These are phyloP conservation scores for Capricornis sumatraensis DNA, from an alignment of 2,113 vertebrate species.

Conservation along the genomic window DNA sequence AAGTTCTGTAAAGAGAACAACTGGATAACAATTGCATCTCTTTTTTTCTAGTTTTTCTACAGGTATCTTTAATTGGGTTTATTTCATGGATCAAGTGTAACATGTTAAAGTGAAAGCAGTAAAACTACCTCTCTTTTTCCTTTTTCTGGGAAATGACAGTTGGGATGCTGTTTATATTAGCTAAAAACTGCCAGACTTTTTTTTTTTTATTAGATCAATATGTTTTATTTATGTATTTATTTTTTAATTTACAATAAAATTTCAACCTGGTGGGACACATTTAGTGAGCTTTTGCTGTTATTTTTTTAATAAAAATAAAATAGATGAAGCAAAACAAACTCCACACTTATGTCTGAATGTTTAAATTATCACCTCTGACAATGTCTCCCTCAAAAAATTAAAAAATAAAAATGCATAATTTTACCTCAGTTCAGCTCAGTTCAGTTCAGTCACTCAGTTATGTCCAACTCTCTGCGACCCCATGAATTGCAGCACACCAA, in stretches of 20 bases:
- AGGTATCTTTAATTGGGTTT: background rate
- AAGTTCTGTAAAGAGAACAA: background rate
- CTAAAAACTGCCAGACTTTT: background rate
- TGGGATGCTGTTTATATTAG: background rate
- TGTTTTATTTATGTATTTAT: too few relatives aligned
- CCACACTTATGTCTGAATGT: background rate
- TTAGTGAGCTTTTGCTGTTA: background rate
- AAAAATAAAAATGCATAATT: background rate
- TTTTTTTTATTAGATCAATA: background rate
- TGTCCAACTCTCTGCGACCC: accelerated
- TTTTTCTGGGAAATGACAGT: background rate
- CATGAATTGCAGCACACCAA: too few relatives aligned
- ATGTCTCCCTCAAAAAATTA: background rate
- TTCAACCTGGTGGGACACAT: background rate
- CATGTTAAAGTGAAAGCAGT: background rate
- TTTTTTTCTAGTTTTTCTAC: background rate
- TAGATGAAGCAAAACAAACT: background rate
- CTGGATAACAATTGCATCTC: background rate
- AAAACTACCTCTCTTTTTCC: background rate
- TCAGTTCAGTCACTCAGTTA: too few relatives aligned
- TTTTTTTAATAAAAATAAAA: background rate
- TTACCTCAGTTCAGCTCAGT: background rate
- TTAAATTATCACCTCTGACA: background rate
- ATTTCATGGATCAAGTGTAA: background rate
- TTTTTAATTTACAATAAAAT: background rate